phyloP scores from a whole-genome alignment of 2,797 vertebrate species.

The Eutrigla gurnardus region DNA sequence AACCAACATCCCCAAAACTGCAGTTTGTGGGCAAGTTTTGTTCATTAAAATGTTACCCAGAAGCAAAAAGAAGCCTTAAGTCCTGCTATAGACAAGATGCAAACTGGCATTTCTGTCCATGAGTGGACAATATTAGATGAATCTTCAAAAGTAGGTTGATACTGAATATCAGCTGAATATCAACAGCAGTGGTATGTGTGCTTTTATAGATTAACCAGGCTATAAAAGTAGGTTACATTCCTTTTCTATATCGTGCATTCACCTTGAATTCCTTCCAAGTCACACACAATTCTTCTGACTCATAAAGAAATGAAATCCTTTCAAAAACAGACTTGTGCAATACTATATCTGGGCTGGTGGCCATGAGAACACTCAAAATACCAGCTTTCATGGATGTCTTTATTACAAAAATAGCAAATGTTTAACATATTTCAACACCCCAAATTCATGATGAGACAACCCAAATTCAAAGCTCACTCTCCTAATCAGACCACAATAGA shows the following conservation, averaged over 20 bases:
- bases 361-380: neutral
- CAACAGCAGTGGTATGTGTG: neutral
- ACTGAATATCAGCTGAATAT: neutral
- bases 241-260: neutral
- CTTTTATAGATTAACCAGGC: neutral
- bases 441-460: neutral
- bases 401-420: neutral
- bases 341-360: conserved; percentile 1
- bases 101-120: neutral
- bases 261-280: neutral
- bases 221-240: neutral
- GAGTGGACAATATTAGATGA: neutral
- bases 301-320: conserved; percentile 3
- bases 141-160: neutral
- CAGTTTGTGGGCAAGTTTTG: neutral
- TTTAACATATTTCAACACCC: neutral
- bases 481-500: neutral
- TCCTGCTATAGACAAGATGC: neutral
- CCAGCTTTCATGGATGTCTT: conserved; percentile 2
- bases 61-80: neutral
- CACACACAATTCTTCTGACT: neutral
- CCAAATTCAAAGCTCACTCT: neutral
- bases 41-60: neutral
- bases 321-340: conserved; percentile 1
- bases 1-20: no score